Conservation (phyloP, 2,797 vertebrate genomes). For the Chelon auratus region DNA sequence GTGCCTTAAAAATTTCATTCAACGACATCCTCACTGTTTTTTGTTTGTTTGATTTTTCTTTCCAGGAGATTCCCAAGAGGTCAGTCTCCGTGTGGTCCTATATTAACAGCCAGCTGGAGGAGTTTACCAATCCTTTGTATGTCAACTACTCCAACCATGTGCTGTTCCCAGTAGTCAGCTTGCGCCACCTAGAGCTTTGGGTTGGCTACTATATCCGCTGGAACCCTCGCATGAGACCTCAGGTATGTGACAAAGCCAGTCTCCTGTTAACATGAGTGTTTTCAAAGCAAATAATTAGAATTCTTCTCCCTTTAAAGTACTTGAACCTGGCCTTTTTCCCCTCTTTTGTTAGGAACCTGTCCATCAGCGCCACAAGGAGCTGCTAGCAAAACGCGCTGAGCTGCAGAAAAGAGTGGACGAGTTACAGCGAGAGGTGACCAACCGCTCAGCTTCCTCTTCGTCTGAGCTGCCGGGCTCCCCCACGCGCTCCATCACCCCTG, state of each 20-base stretch:
- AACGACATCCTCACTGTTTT: not conserved
- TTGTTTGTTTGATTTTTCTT: slow-evolving; percentile 3
- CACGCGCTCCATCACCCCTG: slow-evolving; percentile 89
- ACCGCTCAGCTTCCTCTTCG: slow-evolving; percentile 88
- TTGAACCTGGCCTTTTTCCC: not conserved
- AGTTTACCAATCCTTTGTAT: slow-evolving; percentile 95
- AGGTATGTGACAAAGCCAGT: slow-evolving; percentile 80
- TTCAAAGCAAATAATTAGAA: not conserved
- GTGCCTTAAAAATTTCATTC: not conserved
- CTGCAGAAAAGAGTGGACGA: slow-evolving; percentile 97
- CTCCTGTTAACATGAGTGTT: not conserved
- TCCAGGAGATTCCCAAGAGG: slow-evolving; percentile 91
- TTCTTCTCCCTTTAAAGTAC: not conserved
- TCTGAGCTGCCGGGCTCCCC: slow-evolving; percentile 91
- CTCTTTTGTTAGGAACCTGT: slow-evolving; percentile 88
- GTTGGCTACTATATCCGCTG: slow-evolving; percentile 97
- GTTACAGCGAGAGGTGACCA: slow-evolving; percentile 92
- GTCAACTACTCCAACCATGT: slow-evolving; percentile 95
- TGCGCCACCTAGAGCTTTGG: slow-evolving; percentile 98
- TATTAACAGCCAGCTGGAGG: slow-evolving; percentile 95
- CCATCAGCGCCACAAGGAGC: slow-evolving; percentile 94
- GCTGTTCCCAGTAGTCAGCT: slow-evolving; percentile 95
- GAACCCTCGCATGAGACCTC: slow-evolving; percentile 97
- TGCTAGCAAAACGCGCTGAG: slow-evolving; percentile 93
- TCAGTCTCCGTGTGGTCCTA: slow-evolving; percentile 97